Evolutionary conservation across 30 jellyfish, hydroid and myxozoan species (phyloP).

Genomic region (Chrysaora quinquecirrha): DNA sequence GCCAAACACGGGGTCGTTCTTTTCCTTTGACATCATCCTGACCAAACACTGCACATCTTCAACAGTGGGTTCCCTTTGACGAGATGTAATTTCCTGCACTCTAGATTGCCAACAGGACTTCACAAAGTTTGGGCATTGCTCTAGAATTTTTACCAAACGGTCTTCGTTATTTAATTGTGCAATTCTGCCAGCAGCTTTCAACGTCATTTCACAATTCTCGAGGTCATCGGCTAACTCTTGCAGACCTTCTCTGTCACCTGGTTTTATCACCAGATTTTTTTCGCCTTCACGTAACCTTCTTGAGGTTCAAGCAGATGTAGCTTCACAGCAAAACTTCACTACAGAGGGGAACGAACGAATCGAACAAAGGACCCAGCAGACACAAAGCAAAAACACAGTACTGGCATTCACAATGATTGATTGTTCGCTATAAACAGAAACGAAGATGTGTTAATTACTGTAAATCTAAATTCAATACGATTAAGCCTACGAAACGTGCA

Average conservation of each 20-base stretch:
- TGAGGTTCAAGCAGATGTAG: slow-evolving; percentile 21
- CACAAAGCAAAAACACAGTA: too few species aligned
- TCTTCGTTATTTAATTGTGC: too few species aligned
- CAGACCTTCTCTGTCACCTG: too few species aligned
- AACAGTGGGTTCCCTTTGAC: slow-evolving; percentile 30
- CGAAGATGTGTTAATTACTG: too few species aligned
- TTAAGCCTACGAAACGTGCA: too few species aligned
- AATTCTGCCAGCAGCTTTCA: too few species aligned
- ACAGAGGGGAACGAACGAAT: slow-evolving; percentile 13
- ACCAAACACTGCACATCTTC: too few species aligned
- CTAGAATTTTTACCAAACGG: slow-evolving; percentile 35
- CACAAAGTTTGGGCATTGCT: slow-evolving; percentile 50
- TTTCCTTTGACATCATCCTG: not conserved
- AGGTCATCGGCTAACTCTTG: too few species aligned
- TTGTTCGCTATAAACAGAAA: too few species aligned
- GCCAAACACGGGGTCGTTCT: slow-evolving; percentile 60
- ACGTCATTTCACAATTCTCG: too few species aligned
- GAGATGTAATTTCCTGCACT: slow-evolving; percentile 19
- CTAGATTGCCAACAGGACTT: slow-evolving; percentile 51
- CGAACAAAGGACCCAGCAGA: not conserved
- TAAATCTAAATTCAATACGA: too few species aligned
- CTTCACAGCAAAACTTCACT: slow-evolving; percentile 36
- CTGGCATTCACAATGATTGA: too few species aligned
- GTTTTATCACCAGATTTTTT: not conserved
- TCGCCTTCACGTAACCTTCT: slow-evolving; percentile 30